These are phyloP conservation scores for Aplodontia rufa DNA, from an alignment of 2,113 vertebrate species.

Conservation along the genomic window DNA sequence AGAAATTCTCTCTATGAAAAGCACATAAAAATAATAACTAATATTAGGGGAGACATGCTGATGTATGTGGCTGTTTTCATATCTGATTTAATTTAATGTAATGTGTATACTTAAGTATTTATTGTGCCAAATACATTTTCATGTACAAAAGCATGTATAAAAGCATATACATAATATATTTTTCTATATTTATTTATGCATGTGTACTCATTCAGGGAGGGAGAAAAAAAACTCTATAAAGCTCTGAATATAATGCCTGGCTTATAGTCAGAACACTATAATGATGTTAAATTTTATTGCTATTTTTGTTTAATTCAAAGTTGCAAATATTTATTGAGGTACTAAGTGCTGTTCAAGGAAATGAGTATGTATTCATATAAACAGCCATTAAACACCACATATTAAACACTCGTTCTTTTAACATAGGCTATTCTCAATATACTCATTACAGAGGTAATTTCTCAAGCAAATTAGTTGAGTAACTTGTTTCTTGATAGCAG, in stretches of 20 bases:
- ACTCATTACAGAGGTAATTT: conserved; percentile 77
- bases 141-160: neutral
- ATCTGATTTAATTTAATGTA: conserved; percentile 22
- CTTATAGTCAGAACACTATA: neutral
- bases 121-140: neutral
- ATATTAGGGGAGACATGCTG: neutral
- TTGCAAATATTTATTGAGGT: conserved; percentile 30
- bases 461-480: conserved; percentile 71
- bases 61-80: conserved; percentile 1
- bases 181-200: neutral
- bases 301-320: conserved; percentile 29
- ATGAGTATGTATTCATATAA: conserved; percentile 12
- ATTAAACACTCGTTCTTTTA: conserved; percentile 39
- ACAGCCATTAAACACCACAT: conserved; percentile 1
- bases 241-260: conserved; percentile 22
- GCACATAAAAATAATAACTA: conserved; percentile 10
- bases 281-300: conserved; percentile 22
- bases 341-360: conserved; percentile 47
- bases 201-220: neutral
- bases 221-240: neutral
- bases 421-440: conserved; percentile 30
- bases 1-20: conserved; percentile 18
- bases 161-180: neutral
- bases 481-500: conserved; percentile 82
- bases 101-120: neutral